Evolutionary conservation across 2,113 vertebrate genomes (phyloP).

Genomic region (Candoia aspera): DNA sequence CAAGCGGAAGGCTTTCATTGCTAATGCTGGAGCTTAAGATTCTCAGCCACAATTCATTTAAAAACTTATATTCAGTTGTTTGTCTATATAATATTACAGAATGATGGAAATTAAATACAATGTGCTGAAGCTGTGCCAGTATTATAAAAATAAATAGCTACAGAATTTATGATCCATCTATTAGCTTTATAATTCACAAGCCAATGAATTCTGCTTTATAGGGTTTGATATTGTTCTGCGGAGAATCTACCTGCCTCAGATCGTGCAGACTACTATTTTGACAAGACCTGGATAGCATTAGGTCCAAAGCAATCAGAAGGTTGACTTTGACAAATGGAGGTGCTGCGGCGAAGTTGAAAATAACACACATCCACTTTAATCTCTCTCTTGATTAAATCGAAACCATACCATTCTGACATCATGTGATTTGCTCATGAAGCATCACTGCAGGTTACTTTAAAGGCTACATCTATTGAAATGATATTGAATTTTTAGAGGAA

Average conservation of each 20-base stretch:
- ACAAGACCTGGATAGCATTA: slow-evolving; percentile 95
- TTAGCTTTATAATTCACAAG: slow-evolving; percentile 79
- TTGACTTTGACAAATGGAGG: slow-evolving; percentile 99
- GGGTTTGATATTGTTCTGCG: slow-evolving; percentile 62
- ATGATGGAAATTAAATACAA: slow-evolving; percentile 65
- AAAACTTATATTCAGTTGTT: slow-evolving; percentile 61
- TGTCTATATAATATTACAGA: slow-evolving; percentile 43
- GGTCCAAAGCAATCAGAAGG: slow-evolving; percentile 99
- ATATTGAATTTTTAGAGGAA: slow-evolving; percentile 82
- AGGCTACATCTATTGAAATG: slow-evolving; percentile 83
- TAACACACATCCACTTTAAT: slow-evolving; percentile 99
- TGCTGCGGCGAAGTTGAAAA: slow-evolving; percentile 96
- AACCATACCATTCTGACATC: slow-evolving; percentile 94
- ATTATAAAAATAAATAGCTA: slow-evolving; percentile 71
- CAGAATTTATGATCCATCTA: slow-evolving; percentile 76
- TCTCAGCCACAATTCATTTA: slow-evolving; percentile 57
- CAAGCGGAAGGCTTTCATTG: slow-evolving; percentile 55
- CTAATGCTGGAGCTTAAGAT: slow-evolving; percentile 49
- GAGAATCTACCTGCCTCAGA: slow-evolving; percentile 83
- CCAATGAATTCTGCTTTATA: slow-evolving; percentile 74
- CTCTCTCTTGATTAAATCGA: slow-evolving; percentile 99
- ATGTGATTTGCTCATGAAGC: slow-evolving; percentile 91
- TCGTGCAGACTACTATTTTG: slow-evolving; percentile 91
- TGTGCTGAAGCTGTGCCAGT: slow-evolving; percentile 47
- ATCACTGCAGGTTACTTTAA: slow-evolving; percentile 85